phyloP scores from a whole-genome alignment of 2,888 invertebrate genomes.

The Sclerodermus sp. region DNA sequence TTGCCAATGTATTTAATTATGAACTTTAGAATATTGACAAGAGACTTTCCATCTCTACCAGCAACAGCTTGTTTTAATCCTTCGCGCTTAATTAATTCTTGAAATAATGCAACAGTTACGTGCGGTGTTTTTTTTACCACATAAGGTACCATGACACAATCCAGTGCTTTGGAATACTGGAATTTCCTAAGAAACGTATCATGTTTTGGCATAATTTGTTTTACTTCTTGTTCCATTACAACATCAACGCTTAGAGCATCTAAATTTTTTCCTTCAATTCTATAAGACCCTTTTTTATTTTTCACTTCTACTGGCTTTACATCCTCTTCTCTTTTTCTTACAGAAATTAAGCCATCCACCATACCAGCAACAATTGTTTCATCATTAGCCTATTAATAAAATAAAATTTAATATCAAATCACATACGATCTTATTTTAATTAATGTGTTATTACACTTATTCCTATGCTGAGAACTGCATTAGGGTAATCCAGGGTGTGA shows the following conservation, averaged over 20 bases:
- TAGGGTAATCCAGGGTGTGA: slow-evolving; percentile 87
- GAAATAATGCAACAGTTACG: slow-evolving; percentile 76
- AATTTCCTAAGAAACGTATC: slow-evolving; percentile 78
- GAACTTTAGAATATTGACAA: slow-evolving; percentile 73
- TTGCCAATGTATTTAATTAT: slow-evolving; percentile 74
- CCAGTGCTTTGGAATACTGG: slow-evolving; percentile 79
- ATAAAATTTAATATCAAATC: slow-evolving; percentile 1
- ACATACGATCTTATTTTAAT: background rate
- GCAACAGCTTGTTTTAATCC: slow-evolving; percentile 76
- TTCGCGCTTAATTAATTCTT: slow-evolving; percentile 83
- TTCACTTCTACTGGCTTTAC: slow-evolving; percentile 49
- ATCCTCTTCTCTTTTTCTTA: slow-evolving; percentile 74
- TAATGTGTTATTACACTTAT: slow-evolving; percentile 62
- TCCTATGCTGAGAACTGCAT: slow-evolving; percentile 85
- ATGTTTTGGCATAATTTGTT: slow-evolving; percentile 61
- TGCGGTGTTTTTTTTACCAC: slow-evolving; percentile 72
- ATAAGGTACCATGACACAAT: slow-evolving; percentile 66
- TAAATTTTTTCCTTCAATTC: slow-evolving; percentile 49
- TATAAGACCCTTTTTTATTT: slow-evolving; percentile 63
- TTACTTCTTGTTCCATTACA: slow-evolving; percentile 57
- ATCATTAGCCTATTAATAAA: slow-evolving; percentile 65
- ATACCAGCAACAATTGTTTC: slow-evolving; percentile 88
- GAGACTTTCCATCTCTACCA: slow-evolving; percentile 69
- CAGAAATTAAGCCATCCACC: slow-evolving; percentile 88
- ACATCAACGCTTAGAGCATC: slow-evolving; percentile 59